Base-by-base conservation (phyloP, 2,113 vertebrate species). In the Aegotheles bennettii region DNA sequence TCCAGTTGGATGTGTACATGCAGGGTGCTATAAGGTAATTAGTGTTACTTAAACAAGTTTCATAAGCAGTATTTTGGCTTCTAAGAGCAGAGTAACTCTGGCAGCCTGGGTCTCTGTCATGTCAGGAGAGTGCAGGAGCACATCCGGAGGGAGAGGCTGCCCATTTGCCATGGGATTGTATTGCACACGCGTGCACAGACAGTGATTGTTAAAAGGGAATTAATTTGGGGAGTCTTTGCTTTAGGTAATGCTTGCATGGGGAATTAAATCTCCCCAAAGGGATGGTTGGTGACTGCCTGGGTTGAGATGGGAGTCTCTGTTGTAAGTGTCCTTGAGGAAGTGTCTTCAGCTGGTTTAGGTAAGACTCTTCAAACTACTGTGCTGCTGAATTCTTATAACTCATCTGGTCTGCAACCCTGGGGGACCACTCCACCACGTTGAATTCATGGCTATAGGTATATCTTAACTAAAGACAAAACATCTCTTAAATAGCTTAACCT, bases 141-240 rank as follows among this genome's bases (percentile, higher is more conserved):
- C 35, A 7, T 26, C 48, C 31, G 40, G 38, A 83, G 23, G 45
- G 61, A 83, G 23, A 40, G 61, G 36, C 45, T 47, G 25, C 28
- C 42, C 10, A 0, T 43, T 16, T 50, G 31, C 4, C 1, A 16
- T 1, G 33, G 61, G 65, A 3, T 68, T 2, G 11, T 24, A 3
- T 23, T 28, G 57, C 31, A 19, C 36, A 26, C 29, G 24, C 11
- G 15, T 4, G 35, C 23, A 19, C 48, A 59, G 53, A 13, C 18
- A 57, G 47, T 3, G n/a, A 16, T 61, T 81, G 33, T 36, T 29
- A 9, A 16, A 54, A 35, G 40, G 8, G 10, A 31, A 26, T 16
- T 8, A 6, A 5, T 36, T 1, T 21, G 9, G 12, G 18, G 12
- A 2, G 4, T 21, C 20, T 79, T 48, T 74, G 50, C 33, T 1